Conservation (phyloP, 2,113 vertebrate genomes). For the Archocentrus centrarchus region DNA sequence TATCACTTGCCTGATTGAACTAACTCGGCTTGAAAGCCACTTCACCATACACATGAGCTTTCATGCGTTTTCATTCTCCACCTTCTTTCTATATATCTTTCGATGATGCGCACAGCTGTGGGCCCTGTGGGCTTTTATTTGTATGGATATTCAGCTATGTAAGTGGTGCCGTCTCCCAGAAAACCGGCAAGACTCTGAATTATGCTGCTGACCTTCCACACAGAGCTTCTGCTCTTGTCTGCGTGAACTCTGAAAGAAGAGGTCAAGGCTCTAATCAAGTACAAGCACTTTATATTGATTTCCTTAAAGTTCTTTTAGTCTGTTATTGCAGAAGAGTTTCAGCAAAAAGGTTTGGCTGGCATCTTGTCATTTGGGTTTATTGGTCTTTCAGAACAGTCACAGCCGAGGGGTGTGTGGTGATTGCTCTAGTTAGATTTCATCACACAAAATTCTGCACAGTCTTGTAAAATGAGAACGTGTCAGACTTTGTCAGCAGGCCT, state of each 20-base stretch:
- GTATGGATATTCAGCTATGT: conserved; percentile 41
- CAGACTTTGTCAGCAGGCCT: conserved; percentile 29
- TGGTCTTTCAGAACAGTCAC: conserved; percentile 44
- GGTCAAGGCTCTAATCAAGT: conserved; percentile 42
- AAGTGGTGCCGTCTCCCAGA: conserved; percentile 34
- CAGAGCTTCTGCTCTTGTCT: conserved; percentile 31
- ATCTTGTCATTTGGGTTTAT: conserved; percentile 54
- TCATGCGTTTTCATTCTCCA: neutral
- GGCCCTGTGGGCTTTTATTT: conserved; percentile 41
- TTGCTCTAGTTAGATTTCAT: conserved; percentile 52
- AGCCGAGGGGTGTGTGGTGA: conserved; percentile 30
- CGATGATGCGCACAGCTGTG: neutral
- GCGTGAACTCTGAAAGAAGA: conserved; percentile 25
- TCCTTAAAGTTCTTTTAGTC: conserved; percentile 41
- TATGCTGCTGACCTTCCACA: conserved; percentile 44
- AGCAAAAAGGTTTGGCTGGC: conserved; percentile 19
- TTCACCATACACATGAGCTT: neutral
- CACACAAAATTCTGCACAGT: conserved; percentile 40
- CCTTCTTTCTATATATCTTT: neutral
- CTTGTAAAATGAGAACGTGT: conserved; percentile 53
- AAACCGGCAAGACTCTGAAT: conserved; percentile 34
- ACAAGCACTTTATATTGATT: conserved; percentile 52
- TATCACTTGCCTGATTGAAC: conserved; percentile 31
- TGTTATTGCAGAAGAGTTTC: conserved; percentile 43
- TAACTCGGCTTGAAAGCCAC: conserved; percentile 28